These are phyloP conservation scores for Melolontha melolontha DNA, from an alignment of 2,888 invertebrate species.

Conservation along the genomic window DNA sequence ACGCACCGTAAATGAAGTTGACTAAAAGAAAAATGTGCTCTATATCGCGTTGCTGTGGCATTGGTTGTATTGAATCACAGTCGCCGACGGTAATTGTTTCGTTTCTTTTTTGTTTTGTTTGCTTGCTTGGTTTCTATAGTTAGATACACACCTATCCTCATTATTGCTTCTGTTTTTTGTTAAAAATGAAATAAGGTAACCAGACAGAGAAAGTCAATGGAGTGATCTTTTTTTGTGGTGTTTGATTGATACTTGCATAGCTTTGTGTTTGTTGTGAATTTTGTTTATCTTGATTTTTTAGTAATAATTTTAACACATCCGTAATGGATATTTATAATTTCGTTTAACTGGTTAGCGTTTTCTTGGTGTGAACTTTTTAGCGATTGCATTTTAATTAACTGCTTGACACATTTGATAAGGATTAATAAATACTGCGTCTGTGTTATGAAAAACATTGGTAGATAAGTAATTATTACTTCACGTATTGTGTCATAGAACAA, in stretches of 20 bases:
- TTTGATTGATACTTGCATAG: too few species aligned
- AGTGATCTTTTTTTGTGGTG: too few species aligned
- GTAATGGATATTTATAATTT: too few species aligned
- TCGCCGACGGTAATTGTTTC: slow-evolving; percentile 23
- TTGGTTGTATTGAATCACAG: slow-evolving; percentile 10
- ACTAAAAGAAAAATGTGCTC: slow-evolving; percentile 20
- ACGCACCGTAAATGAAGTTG: slow-evolving; percentile 1
- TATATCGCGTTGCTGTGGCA: slow-evolving; percentile 24
- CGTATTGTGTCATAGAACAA: slow-evolving; percentile 6
- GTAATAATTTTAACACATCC: too few species aligned
- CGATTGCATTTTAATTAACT: slow-evolving; percentile 8
- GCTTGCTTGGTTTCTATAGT: not conserved
- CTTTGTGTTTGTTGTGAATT: too few species aligned
- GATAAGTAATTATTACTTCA: slow-evolving; percentile 7
- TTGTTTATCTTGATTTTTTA: too few species aligned
- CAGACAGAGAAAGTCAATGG: too few species aligned
- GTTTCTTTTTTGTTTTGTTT: slow-evolving; percentile 16
- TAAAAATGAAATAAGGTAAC: too few species aligned
- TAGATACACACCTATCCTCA: not conserved
- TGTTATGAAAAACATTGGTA: not conserved
- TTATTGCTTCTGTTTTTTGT: too few species aligned
- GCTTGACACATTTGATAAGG: slow-evolving; percentile 24
- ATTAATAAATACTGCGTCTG: slow-evolving; percentile 6
- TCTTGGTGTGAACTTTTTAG: not conserved
- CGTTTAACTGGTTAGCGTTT: too few species aligned